phyloP scores from a whole-genome alignment of 2,888 invertebrate species.

The Falcaria lacertinaria region DNA sequence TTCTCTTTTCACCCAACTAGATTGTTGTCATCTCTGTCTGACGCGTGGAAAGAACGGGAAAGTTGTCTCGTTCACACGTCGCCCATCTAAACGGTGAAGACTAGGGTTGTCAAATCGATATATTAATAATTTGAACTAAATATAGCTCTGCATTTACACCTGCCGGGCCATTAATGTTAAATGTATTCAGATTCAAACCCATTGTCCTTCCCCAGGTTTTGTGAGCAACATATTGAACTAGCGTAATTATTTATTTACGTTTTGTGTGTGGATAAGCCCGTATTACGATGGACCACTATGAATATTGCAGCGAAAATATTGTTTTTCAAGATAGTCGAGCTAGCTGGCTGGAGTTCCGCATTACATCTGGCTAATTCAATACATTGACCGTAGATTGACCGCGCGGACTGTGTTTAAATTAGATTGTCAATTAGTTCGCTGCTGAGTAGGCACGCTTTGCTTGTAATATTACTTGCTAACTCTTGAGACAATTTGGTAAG shows the following conservation, averaged over 20 bases:
- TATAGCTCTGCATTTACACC: not conserved
- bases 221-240: not conserved
- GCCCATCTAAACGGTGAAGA: slow-evolving; percentile 10
- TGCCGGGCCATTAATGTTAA: not conserved
- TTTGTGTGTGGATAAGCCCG: not conserved
- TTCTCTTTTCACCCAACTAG: slow-evolving; percentile 29
- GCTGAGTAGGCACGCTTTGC: no score
- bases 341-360: no score
- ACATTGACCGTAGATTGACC: no score
- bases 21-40: slow-evolving; percentile 29
- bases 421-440: no score
- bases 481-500: no score
- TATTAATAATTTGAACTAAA: slow-evolving; percentile 3
- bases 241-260: not conserved
- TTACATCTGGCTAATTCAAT: no score
- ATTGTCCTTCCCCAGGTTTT: not conserved
- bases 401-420: no score
- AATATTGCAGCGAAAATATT: no score
- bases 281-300: no score
- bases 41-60: slow-evolving; percentile 14
- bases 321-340: no score
- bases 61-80: slow-evolving; percentile 27
- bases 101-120: slow-evolving; percentile 13
- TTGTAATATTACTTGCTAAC: no score
- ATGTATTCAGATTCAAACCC: not conserved